phyloP scores from a whole-genome alignment of 2,797 vertebrate genomes.

The Oophaga sylvatica region DNA sequence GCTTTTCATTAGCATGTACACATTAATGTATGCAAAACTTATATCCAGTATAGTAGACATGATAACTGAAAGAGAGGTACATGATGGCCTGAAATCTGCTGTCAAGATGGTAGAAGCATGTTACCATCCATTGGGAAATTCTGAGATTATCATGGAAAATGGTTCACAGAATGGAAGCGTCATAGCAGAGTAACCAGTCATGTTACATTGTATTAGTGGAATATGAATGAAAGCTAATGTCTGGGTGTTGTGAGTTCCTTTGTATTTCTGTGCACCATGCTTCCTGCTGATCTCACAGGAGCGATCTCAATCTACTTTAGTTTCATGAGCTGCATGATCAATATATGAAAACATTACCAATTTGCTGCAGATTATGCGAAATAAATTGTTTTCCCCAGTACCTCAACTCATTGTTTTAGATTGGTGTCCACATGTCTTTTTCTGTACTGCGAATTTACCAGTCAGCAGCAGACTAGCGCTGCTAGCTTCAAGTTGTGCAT shows the following conservation, averaged over 20 bases:
- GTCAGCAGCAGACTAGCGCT: background rate
- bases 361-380: background rate
- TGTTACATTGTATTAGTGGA: background rate
- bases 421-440: background rate
- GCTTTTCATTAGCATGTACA: background rate
- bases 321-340: slow-evolving; percentile 12
- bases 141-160: background rate
- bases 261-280: background rate
- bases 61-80: slow-evolving; percentile 18
- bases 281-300: slow-evolving; percentile 8
- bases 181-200: background rate
- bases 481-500: background rate
- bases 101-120: background rate
- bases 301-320: background rate
- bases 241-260: background rate
- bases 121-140: background rate
- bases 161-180: background rate
- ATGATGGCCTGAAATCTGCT: slow-evolving; percentile 42
- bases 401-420: background rate
- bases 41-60: background rate
- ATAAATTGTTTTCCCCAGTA: background rate
- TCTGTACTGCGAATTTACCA: background rate
- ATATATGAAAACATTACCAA: background rate
- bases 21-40: background rate
- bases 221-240: background rate